Evolutionary conservation across 2,113 vertebrate species (phyloP).

Genomic region (Strigops habroptila): DNA sequence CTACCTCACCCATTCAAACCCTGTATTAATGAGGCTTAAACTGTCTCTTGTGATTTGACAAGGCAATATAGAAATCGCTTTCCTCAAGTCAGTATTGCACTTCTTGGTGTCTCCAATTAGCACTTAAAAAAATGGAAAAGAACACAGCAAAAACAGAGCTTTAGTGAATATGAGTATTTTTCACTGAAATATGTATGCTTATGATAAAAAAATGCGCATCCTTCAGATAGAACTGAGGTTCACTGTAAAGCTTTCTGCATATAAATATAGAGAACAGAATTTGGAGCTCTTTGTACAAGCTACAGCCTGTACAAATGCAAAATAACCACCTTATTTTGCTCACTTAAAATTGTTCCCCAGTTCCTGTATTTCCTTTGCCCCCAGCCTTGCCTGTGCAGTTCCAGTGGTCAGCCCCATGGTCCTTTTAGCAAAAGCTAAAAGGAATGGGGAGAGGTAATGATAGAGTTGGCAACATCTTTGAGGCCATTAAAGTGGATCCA

Average conservation of each 20-base stretch:
- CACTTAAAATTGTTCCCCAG: background rate
- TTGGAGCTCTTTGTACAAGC: background rate
- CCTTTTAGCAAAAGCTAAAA: background rate
- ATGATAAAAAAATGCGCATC: background rate
- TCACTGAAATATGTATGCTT: background rate
- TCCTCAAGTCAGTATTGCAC: background rate
- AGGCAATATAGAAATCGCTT: background rate
- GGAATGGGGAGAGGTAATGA: background rate
- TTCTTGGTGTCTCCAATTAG: background rate
- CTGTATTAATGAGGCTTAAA: background rate
- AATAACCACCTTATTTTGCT: background rate
- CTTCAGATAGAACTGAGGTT: background rate
- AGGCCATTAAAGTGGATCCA: background rate
- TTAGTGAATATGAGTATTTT: background rate
- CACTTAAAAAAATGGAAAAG: background rate
- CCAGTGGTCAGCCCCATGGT: background rate
- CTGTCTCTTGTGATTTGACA: background rate
- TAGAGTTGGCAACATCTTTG: background rate
- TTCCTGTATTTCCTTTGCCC: background rate
- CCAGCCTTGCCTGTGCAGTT: fast-evolving
- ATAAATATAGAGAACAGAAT: background rate
- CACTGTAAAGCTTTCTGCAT: background rate
- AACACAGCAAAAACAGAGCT: background rate
- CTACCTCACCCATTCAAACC: background rate
- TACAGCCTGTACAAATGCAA: background rate